phyloP scores from a whole-genome alignment of 1,140 invertebrate genomes.

The Cotesia typhae region DNA sequence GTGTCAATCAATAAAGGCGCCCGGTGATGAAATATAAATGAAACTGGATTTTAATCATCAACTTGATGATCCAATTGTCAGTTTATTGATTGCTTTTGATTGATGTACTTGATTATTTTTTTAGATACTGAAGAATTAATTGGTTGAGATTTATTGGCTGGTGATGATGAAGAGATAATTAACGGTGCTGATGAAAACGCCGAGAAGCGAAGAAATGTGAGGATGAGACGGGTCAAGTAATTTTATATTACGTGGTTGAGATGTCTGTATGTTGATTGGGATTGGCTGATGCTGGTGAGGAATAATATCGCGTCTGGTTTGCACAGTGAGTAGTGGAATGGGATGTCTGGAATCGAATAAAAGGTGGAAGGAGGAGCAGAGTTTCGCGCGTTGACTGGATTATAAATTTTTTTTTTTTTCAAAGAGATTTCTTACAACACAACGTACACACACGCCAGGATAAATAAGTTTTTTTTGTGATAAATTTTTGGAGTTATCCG shows the following conservation, averaged over 20 bases:
- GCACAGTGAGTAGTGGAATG: conserved; percentile 38
- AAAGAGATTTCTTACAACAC: no score
- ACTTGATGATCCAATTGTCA: no score
- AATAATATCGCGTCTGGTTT: conserved; percentile 23
- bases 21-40: not conserved
- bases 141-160: no score
- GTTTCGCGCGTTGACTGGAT: conserved; percentile 61
- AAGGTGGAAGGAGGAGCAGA: conserved; percentile 55
- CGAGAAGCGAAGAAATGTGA: no score
- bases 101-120: no score
- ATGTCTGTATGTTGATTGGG: conserved; percentile 14
- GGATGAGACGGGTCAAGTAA: not conserved
- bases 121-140: no score
- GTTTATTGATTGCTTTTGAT: no score
- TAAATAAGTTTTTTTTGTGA: not conserved
- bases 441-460: no score
- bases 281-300: conserved; percentile 23
- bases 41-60: not conserved
- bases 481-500: conserved; percentile 36
- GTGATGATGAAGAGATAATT: no score
- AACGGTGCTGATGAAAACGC: no score
- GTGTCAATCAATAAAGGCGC: not conserved
- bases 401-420: conserved; percentile 38
- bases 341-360: conserved; percentile 60
- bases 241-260: conserved; percentile 18